These are phyloP conservation scores for Sparus aurata DNA, from an alignment of 2,797 vertebrate genomes.

Conservation along the genomic window DNA sequence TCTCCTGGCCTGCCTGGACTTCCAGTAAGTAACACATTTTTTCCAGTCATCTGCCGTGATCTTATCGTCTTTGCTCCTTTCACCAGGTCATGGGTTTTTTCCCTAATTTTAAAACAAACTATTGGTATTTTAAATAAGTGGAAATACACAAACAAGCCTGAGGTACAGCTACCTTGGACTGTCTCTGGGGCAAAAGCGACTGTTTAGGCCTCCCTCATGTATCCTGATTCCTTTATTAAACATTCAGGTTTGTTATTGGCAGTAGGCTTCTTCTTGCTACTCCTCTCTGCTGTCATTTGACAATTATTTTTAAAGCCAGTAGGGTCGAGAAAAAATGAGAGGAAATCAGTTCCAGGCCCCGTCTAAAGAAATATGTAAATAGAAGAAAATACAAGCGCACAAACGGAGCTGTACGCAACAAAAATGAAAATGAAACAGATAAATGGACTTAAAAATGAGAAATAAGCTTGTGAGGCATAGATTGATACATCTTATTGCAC, in stretches of 20 bases:
- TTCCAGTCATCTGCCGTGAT: background rate
- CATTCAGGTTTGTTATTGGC: background rate
- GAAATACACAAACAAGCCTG: background rate
- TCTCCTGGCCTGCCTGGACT: slow-evolving; percentile 86
- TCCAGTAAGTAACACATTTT: slow-evolving; percentile 74
- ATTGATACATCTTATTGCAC: background rate
- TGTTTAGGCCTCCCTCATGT: background rate
- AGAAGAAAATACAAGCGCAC: background rate
- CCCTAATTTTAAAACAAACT: background rate
- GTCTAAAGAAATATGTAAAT: background rate
- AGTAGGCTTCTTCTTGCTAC: background rate
- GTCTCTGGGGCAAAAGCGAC: background rate
- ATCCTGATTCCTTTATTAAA: background rate
- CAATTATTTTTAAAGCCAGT: background rate
- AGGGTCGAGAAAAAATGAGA: background rate
- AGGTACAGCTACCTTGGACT: background rate
- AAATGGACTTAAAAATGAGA: too few species aligned
- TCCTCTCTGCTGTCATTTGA: slow-evolving; percentile 7
- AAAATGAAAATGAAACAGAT: background rate
- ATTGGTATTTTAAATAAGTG: background rate
- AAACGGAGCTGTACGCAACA: background rate
- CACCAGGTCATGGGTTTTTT: background rate
- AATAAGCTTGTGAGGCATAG: too few species aligned
- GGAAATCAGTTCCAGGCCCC: background rate
- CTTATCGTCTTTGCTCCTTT: background rate